phyloP scores from a whole-genome alignment of 2,888 invertebrate genomes.

The Lissocephala sabroskyi region DNA sequence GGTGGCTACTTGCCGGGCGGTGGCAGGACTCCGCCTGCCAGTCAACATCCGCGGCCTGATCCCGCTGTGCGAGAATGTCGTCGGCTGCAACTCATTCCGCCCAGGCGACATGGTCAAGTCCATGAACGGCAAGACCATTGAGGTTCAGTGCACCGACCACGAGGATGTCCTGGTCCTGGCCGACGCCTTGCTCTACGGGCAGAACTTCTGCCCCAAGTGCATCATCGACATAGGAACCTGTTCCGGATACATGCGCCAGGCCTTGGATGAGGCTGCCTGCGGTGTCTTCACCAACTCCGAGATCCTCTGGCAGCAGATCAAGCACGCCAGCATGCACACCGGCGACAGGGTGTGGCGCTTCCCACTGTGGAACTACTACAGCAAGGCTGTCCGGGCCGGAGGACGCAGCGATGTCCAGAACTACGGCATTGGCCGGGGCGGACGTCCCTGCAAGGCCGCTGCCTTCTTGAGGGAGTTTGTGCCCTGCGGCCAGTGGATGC shows the following conservation, averaged over 20 bases:
- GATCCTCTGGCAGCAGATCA: conserved; percentile 79
- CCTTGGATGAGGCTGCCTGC: conserved; percentile 78
- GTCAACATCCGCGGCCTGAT: conserved; percentile 81
- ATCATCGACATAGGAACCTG: conserved; percentile 85
- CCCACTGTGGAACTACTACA: conserved; percentile 86
- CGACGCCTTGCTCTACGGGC: conserved; percentile 84
- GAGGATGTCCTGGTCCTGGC: conserved; percentile 84
- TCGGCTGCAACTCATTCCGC: conserved; percentile 82
- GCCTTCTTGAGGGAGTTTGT: conserved; percentile 83
- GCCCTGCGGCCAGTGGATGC: conserved; percentile 82
- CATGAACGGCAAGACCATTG: conserved; percentile 82
- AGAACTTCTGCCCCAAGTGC: conserved; percentile 80
- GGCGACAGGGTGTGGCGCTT: conserved; percentile 88
- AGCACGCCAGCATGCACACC: conserved; percentile 80
- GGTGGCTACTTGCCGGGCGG: conserved; percentile 79
- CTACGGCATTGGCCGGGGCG: conserved; percentile 73
- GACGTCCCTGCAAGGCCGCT: conserved; percentile 82
- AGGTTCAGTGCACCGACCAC: conserved; percentile 82
- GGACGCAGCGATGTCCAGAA: conserved; percentile 74
- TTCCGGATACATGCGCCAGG: conserved; percentile 78
- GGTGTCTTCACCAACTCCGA: conserved; percentile 83
- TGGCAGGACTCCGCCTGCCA: conserved; percentile 80
- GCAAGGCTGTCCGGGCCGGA: conserved; percentile 74
- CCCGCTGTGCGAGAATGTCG: conserved; percentile 86
- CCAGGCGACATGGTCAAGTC: conserved; percentile 84